Evolutionary conservation across 2,797 vertebrate genomes (phyloP), one percentile per base, ranked within the genome.

Genomic region (Micrastur ruficollis): DNA sequence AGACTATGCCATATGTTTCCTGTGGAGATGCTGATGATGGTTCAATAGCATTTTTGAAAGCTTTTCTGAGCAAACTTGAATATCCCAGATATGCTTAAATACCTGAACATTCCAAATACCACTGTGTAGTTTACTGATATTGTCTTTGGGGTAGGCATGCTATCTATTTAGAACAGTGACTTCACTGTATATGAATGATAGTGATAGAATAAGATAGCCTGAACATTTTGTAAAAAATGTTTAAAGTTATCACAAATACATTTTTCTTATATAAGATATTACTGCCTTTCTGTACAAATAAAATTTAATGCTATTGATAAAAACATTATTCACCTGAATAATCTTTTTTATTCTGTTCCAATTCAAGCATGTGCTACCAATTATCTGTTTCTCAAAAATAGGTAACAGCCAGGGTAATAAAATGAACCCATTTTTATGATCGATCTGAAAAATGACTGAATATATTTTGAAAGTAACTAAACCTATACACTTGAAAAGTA

Each of bases 201-300:
- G 3, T 2, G 3, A n/a, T 14, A 34, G 8, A 78, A 70, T 18
- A 50, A 62, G 22, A n/a, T 4, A 49, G 20, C 5, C 11, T 0
- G 1, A 55, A 42, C 26, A 29, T 59, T 55, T 18, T 29, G 31
- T 34, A 87, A 67, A 3, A 8, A 44, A 52, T 40, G 5, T 44
- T 76, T 49, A n/a, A 61, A 61, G 9, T 38, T 58, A 70, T 15
- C 6, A 42, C 7, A 59, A 70, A 49, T 26, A 29, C 4, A 7
- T 32, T 65, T 82, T 78, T 66, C 34, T 71, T 36, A 53, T 21
- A 4, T 32, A 74, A 66, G 14, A 10, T 2, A 8, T 47, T 36
- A 18, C 8, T 88, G 2, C 3, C 61, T 62, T 65, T 62, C 32
- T 66, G 18, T 29, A 29, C 9, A 49, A 72, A 68, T 52, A 79